Base-by-base conservation (phyloP, 1,140 invertebrate species). In the Drosophila sproati region DNA sequence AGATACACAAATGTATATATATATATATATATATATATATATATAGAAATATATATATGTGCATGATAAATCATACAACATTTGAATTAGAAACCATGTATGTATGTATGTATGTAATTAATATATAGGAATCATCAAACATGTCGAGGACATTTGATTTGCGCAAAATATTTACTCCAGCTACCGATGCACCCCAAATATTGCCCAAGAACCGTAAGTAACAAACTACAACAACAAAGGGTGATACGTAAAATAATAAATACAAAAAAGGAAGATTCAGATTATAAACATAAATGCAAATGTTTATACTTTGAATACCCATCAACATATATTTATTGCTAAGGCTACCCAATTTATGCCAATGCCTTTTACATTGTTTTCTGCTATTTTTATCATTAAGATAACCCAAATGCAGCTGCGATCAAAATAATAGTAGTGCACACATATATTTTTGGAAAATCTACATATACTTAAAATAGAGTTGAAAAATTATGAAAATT, bases 121-220 rank as follows among this genome's bases (percentile, higher is more conserved):
- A 62, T 73, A 57, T 59, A 68, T 91, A 94, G 94, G 94, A 94
- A 78, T 35, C 75, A 6, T 61, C 64, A 71, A 92, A 93, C 57
- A 81, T 92, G 51, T 88, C 91, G 37, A 94, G 94, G 78, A 94
- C 94, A 66, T 95, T 97, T 78, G 96, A 97, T 91, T 94, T 97
- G 80, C 96, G 97, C 90, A 97, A 97, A 93, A 95, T 97, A 82
- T 96, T 98, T 90, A 97, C 96, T 3, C 97, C 97, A 41, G 96
- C 96, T 12, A 94, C 95, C 7, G 96, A 97, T 94, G 94, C 95
- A 62, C 94, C 94, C 59, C 95, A 96, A 86, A 93, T 95, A 70
- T 92, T 95, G 67, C 95, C 95, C 5, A 95, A 95, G 93, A 95
- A 95, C 77, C 94, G 94, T 94, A 94, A 94, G 94, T 94, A 93